Conservation (phyloP, 2,113 vertebrate genomes). For the Polypterus senegalus region DNA sequence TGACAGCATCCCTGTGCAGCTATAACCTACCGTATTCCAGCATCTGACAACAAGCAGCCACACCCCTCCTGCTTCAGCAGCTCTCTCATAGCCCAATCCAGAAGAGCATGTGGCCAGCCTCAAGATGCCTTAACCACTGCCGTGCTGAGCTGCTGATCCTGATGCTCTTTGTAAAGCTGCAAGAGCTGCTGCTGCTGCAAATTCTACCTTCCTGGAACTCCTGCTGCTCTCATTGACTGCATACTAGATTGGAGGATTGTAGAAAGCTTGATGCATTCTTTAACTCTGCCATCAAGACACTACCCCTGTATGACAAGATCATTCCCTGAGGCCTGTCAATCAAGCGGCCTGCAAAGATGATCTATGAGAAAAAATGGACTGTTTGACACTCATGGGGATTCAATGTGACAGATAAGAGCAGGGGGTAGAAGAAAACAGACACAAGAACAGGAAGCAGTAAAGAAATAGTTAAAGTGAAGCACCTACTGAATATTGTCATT, state of each 20-base stretch:
- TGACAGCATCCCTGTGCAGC: slow-evolving; percentile 29
- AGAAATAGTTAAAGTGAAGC: slow-evolving; percentile 18
- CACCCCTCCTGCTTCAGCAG: slow-evolving; percentile 31
- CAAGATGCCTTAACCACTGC: slow-evolving; percentile 32
- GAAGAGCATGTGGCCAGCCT: slow-evolving; percentile 20
- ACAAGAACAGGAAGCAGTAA: not conserved
- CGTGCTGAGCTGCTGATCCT: slow-evolving; percentile 29
- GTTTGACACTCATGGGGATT: slow-evolving; percentile 20
- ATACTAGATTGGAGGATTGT: slow-evolving; percentile 16
- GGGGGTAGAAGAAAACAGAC: too few relatives aligned
- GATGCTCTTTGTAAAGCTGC: slow-evolving; percentile 13
- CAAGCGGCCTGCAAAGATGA: slow-evolving; percentile 33
- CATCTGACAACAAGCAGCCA: slow-evolving; percentile 42
- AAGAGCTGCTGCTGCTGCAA: slow-evolving; percentile 23
- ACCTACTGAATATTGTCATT: too few relatives aligned
- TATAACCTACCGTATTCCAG: slow-evolving; percentile 26
- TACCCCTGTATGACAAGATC: slow-evolving; percentile 35
- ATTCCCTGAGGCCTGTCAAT: slow-evolving; percentile 37
- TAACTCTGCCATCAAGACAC: slow-evolving; percentile 46
- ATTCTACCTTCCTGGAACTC: slow-evolving; percentile 17
- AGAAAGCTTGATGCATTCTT: slow-evolving; percentile 37
- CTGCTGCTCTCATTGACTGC: slow-evolving; percentile 1
- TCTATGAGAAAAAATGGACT: slow-evolving; percentile 28
- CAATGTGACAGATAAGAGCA: slow-evolving; percentile 18
- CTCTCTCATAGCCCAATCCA: slow-evolving; percentile 9